These are phyloP conservation scores for Drosophila eugracilis DNA, from an alignment of 1,140 invertebrate species.

Conservation along the genomic window DNA sequence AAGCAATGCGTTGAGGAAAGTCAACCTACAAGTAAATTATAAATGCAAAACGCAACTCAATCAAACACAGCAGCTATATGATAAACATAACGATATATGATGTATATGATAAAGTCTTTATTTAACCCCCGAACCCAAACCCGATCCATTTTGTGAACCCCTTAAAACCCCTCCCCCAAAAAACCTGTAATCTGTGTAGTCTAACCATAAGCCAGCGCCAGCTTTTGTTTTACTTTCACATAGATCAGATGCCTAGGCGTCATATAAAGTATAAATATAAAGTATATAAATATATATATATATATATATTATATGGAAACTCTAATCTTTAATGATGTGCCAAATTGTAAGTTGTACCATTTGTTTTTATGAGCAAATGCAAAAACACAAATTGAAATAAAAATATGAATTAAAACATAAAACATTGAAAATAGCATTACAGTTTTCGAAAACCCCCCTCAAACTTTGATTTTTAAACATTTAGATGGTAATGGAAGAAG, in stretches of 20 bases:
- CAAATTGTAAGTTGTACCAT: conserved; percentile 84
- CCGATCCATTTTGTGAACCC: conserved; percentile 30
- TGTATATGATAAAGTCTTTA: conserved; percentile 46
- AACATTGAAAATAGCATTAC: conserved; percentile 55
- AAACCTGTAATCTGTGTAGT: conserved; percentile 65
- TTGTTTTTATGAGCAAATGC: conserved; percentile 79
- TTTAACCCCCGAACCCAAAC: no score
- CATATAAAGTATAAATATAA: conserved; percentile 76
- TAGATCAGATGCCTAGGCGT: conserved; percentile 72
- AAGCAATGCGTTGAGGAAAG: conserved; percentile 56
- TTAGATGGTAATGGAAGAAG: conserved; percentile 64
- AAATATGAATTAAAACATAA: conserved; percentile 60
- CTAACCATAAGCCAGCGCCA: conserved; percentile 72
- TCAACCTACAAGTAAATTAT: conserved; percentile 61
- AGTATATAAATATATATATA: conserved; percentile 65
- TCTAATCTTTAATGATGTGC: conserved; percentile 83
- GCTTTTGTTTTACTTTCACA: conserved; percentile 78
- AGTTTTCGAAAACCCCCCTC: conserved; percentile 25
- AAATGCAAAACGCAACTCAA: conserved; percentile 77
- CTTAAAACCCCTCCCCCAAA: not conserved
- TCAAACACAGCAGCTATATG: conserved; percentile 71
- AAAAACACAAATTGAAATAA: conserved; percentile 77
- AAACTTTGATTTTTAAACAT: conserved; percentile 55
- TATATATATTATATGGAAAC: conserved; percentile 66
- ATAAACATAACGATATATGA: conserved; percentile 61